Evolutionary conservation across 2,797 vertebrate species (phyloP), one percentile per base, ranked within the genome.

Genomic region (Vipera ursinii): DNA sequence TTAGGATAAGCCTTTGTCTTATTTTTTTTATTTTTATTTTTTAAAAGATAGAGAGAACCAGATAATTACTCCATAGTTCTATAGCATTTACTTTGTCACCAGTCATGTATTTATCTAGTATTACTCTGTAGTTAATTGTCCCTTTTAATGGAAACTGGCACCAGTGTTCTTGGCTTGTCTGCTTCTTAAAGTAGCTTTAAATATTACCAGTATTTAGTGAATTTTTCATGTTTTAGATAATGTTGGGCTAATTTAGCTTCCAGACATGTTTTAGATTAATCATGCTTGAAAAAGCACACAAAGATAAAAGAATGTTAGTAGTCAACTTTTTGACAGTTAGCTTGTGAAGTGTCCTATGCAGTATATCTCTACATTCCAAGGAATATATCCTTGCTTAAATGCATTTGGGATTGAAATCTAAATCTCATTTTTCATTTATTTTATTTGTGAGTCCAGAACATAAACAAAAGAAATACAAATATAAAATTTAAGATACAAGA

Each of bases 1-100:
- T 96, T 95, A 96, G 78, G 96, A 97, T 96, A 96, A 95, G 95
- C 96, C 97, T 97, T 97, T 97, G 97, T 97, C 97, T 97, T 97
- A 88, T 88, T 88, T 53, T 65, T n/a, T 32, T 86, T 65, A 63
- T 65, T 10, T 87, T 82, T 32, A n/a, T 59, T 61, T 51, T 55
- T 87, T 32, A 85, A 91, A 95, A 96, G 96, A 96, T 94, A 96
- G 94, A 96, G 96, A 95, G 97, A 97, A 97, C 96, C 95, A 96
- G 96, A 96, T 97, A 97, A 97, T 97, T 96, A 95, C 96, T 96
- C 95, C 63, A 55, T 88, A 96, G 96, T 97, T 97, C 93, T 94
- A 95, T 93, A 95, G 91, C 92, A 95, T 94, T 96, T 95, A 96
- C 96, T 96, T 93, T 97, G 97, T 96, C 93, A 91, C 95, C 96